Base-by-base conservation (phyloP, 2,113 vertebrate genomes). In the Saguinus midas region DNA sequence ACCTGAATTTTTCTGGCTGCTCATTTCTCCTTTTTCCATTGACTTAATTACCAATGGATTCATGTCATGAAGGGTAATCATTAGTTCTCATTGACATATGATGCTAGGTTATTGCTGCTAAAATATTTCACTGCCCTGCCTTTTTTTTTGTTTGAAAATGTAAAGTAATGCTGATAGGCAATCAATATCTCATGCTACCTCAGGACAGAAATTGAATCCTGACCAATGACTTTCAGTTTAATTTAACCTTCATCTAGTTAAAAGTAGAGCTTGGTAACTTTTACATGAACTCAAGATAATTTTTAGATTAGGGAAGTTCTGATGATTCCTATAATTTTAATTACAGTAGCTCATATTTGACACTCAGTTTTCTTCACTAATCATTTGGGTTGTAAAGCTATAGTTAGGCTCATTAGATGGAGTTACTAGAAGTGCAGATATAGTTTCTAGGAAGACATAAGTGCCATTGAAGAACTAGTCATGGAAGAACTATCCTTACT, bases 81-180 rank as follows among this genome's bases (percentile, higher is more conserved):
- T 80, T 87, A 57, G 32, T 80, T 93, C n/a, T 87, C 21, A 32
- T n/a, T 80, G 61, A 75, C 40, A 13, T 76, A 52, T 50, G n/a
- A 87, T 48, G 23, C n/a, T 64, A 75, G 27, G 14, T 80, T 94
- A 20, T 93, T 75, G 43, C 35, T 88, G 70, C 78, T 86, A 32
- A 91, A 78, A 40, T 84, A 80, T 52, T 90, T 93, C 80, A 29
- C 9, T 68, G 6, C 32, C 1, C 3, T 91, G 55, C 12, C 20
- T 94, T 91, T 45, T 93, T 50, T 73, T 92, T 45, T 91, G n/a
- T 70, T 97, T 70, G 78, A 94, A 76, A 89, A 87, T 94, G 75
- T 83, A 94, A 91, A 80, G 40, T 72, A 64, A 73, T 48, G 21
- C 25, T 80, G 57, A 70, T 25, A 37, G 21, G 27, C 12, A 81